Base-by-base conservation (phyloP, 2,888 invertebrate species). In the Tillus elongatus region DNA sequence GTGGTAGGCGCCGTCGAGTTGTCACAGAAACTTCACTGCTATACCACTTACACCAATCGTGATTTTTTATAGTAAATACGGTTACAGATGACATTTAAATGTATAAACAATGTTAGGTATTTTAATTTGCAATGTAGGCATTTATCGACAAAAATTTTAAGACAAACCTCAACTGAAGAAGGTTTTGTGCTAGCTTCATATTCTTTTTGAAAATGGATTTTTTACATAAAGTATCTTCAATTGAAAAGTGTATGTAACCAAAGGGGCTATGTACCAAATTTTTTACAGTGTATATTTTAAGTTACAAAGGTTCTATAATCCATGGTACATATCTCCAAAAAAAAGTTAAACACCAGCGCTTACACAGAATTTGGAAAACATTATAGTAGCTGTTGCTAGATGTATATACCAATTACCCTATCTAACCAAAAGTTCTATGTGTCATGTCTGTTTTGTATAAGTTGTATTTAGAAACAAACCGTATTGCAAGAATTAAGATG, bases 191-290 rank as follows among this genome's bases (percentile, higher is more conserved):
- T n/a, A n/a, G n/a, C n/a, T n/a, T n/a, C n/a, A n/a, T n/a, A n/a
- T n/a, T n/a, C n/a, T n/a, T n/a, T n/a, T n/a, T n/a, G n/a, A n/a
- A n/a, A n/a, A n/a, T n/a, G n/a, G n/a, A n/a, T n/a, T n/a, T n/a
- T n/a, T n/a, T n/a, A n/a, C n/a, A n/a, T n/a, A n/a, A n/a, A n/a
- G n/a, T n/a, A n/a, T n/a, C n/a, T n/a, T n/a, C 24, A 19, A 19
- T 19, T 19, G 24, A 19, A 19, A n/a, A 19, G 24, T 19, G 24
- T 19, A 6, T 19, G 24, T 19, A 19, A n/a, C n/a, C 24, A 19
- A 19, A 19, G 24, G 24, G n/a, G 24, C 24, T 19, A 19, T 8
- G 24, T 19, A n/a, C 24, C 24, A 19, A 19, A 19, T 8, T n/a
- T n/a, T 8, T 8, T 8, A 19, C n/a, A 19, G 6, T 19, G 6